These are phyloP conservation scores for Solea solea DNA, from an alignment of 2,113 vertebrate species.

Conservation along the genomic window DNA sequence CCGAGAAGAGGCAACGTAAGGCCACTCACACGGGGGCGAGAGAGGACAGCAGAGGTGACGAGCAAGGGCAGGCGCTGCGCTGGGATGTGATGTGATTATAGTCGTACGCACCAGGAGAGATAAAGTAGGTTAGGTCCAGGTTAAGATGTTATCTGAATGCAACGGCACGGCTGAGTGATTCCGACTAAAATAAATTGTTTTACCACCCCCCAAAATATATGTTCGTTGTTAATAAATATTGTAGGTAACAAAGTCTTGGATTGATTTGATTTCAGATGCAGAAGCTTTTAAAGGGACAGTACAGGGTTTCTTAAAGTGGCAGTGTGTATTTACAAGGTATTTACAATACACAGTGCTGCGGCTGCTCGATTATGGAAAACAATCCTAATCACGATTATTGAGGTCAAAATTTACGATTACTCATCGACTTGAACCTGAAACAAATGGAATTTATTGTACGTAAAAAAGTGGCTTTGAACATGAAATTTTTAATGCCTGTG, in stretches of 20 bases:
- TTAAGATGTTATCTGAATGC: slow-evolving; percentile 27
- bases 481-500: no score
- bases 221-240: neutral
- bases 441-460: no score
- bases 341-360: no score
- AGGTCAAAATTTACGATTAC: no score
- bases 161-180: neutral
- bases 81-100: slow-evolving; percentile 52
- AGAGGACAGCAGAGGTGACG: slow-evolving; percentile 43
- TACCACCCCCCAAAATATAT: neutral
- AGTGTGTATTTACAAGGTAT: no score
- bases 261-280: neutral
- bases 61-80: slow-evolving; percentile 41
- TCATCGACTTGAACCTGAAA: no score
- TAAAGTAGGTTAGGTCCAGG: slow-evolving; percentile 10
- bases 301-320: no score
- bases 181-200: neutral
- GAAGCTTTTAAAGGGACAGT: no score
- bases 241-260: no score
- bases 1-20: slow-evolving; percentile 18
- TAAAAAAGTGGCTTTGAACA: no score
- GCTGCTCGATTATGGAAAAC: no score
- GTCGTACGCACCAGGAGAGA: slow-evolving; percentile 16
- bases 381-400: no score
- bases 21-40: slow-evolving; percentile 34